Evolutionary conservation across 2,113 vertebrate species (phyloP).

Genomic region (Triplophysa tibetana): DNA sequence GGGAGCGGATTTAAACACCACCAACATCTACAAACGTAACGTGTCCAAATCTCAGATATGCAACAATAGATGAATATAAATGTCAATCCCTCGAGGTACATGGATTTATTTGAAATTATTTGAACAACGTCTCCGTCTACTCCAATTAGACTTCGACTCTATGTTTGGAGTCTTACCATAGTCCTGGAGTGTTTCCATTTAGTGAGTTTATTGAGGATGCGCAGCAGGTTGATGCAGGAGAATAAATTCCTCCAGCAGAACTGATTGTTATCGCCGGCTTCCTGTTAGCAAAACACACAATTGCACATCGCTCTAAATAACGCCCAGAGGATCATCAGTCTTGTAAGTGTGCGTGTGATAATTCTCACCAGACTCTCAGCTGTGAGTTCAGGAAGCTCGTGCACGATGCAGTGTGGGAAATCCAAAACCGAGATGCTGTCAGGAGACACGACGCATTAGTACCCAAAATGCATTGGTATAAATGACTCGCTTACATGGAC

Average conservation of each 20-base stretch:
- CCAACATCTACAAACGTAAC: conserved; percentile 83
- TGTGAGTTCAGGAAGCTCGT: conserved; percentile 93
- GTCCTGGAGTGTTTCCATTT: conserved; percentile 99
- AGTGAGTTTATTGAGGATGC: conserved; percentile 97
- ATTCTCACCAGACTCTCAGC: conserved; percentile 92
- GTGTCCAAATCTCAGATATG: no score
- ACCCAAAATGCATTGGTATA: neutral
- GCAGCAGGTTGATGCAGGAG: conserved; percentile 95
- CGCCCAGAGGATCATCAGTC: neutral
- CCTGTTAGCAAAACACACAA: conserved; percentile 71
- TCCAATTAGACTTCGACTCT: no score
- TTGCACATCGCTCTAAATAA: neutral
- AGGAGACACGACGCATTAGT: conserved; percentile 1
- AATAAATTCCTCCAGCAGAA: conserved; percentile 99
- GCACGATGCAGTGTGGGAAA: conserved; percentile 91
- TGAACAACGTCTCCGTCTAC: no score
- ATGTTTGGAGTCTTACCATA: conserved; percentile 78
- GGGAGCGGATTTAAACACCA: conserved; percentile 98
- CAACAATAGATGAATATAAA: no score
- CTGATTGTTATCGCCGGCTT: conserved; percentile 97
- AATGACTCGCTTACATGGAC: neutral
- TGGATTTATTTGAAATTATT: no score
- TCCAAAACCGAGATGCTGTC: conserved; percentile 93
- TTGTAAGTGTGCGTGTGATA: neutral
- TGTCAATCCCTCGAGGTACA: no score